Percentiles rank a stretch among this genome's conserved stretches.
These are phyloP conservation scores for cattle (Bos taurus) DNA, from an alignment of 2,113 vertebrate species.

Conservation along the genomic window DNA sequence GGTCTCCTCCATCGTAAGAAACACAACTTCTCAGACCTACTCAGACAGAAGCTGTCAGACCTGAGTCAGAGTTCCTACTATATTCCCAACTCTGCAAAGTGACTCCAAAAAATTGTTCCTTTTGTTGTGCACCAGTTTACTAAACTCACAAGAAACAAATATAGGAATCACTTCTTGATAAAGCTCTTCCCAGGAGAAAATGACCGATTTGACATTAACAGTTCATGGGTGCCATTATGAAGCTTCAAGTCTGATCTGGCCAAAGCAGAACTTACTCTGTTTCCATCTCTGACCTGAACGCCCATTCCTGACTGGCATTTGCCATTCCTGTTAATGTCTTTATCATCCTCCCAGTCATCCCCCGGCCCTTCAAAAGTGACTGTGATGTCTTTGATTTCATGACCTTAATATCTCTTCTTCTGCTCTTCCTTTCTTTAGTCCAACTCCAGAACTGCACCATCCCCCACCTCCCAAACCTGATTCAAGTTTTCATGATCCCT, in stretches of 20 bases:
- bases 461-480: accelerated
- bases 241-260: background rate
- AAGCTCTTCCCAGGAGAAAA: background rate
- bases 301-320: background rate
- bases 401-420: background rate
- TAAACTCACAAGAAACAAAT: background rate
- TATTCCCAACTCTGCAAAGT: background rate
- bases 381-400: background rate
- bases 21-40: background rate
- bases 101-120: background rate
- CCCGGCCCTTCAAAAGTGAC: background rate
- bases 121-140: background rate
- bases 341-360: background rate
- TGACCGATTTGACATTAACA: background rate
- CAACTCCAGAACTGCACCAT: background rate
- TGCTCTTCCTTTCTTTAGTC: background rate
- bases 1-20: background rate
- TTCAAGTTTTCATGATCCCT: background rate
- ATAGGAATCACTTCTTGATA: background rate
- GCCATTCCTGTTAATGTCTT: background rate
- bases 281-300: background rate
- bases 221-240: background rate
- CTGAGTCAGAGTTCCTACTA: background rate
- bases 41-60: background rate
- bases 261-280: background rate